phyloP scores from a whole-genome alignment of 2,113 vertebrate genomes.

The Bungarus multicinctus region DNA sequence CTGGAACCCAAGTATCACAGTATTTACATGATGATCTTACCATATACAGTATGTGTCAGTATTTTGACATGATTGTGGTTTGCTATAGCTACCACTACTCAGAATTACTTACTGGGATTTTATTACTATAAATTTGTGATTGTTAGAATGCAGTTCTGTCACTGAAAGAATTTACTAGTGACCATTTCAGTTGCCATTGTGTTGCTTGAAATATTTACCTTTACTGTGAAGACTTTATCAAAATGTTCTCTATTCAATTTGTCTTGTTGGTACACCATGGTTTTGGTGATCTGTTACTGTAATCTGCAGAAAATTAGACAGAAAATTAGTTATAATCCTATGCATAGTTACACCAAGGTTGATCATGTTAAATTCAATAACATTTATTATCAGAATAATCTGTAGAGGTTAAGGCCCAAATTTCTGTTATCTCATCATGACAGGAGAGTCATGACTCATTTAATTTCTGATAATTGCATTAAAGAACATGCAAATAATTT shows the following conservation, averaged over 20 bases:
- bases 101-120: not conserved
- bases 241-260: not conserved
- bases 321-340: not conserved
- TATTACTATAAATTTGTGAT: not conserved
- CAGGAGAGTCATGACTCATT: not conserved
- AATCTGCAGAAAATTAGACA: not conserved
- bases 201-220: not conserved
- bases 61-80: not conserved
- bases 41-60: not conserved
- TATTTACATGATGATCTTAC: not conserved
- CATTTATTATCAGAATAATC: not conserved
- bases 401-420: not conserved
- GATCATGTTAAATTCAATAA: not conserved
- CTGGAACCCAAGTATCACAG: not conserved
- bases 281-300: not conserved
- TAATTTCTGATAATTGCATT: not conserved
- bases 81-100: not conserved
- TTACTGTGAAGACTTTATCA: not conserved
- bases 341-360: not conserved
- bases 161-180: not conserved
- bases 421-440: not conserved
- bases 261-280: not conserved
- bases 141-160: not conserved
- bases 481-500: not conserved
- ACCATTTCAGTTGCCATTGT: not conserved